phyloP scores from a whole-genome alignment of 2,113 vertebrate genomes.

The Tonatia bakeri region DNA sequence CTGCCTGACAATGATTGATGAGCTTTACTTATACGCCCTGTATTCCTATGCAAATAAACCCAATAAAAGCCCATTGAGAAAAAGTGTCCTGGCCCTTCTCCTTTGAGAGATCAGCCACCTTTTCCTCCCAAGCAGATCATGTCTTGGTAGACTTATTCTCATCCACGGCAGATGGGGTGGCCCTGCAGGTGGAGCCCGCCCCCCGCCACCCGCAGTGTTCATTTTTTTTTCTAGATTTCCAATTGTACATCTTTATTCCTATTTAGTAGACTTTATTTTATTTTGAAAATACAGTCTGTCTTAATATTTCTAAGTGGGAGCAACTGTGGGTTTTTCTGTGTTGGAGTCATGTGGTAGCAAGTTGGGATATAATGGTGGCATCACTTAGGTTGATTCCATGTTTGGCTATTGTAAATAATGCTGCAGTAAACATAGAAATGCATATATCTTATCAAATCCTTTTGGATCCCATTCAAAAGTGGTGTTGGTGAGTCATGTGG shows the following conservation, averaged over 20 bases:
- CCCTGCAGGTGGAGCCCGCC: too few species aligned
- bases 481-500: background rate
- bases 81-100: too few species aligned
- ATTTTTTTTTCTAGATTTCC: background rate
- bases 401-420: background rate
- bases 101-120: too few species aligned
- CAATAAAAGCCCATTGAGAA: too few species aligned
- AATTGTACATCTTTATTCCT: background rate
- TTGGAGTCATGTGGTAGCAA: background rate
- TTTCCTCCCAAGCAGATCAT: too few species aligned
- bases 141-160: too few species aligned
- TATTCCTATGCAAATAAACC: too few species aligned
- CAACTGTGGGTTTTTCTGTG: background rate
- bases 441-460: background rate
- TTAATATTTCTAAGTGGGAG: background rate
- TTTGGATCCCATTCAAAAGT: background rate
- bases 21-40: too few species aligned
- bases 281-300: constrained; percentile 13
- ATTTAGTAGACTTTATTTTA: constrained; percentile 1
- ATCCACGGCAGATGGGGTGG: too few species aligned
- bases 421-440: background rate
- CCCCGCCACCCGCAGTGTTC: too few species aligned
- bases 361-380: background rate
- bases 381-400: background rate
- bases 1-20: too few species aligned